Evolutionary conservation across 1,140 invertebrate genomes (phyloP), one percentile per base, ranked within the genome.

Genomic region (Megalopta genalis): DNA sequence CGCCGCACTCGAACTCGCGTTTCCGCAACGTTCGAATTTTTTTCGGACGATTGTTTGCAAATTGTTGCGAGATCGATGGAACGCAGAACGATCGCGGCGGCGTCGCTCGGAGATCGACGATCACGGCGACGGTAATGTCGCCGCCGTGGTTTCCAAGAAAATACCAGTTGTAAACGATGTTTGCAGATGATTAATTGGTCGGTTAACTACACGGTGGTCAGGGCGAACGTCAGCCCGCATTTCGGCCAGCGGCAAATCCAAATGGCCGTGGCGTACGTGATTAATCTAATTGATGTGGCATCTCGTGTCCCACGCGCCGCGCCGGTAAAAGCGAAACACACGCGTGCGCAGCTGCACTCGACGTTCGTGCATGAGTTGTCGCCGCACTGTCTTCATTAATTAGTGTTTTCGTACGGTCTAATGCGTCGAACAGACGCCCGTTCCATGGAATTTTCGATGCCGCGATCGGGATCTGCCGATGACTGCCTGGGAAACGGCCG

Each of bases 211-310:
- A 63, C 42, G 68, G 21, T 71, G 76, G 68, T 21, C 46, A 3
- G 80, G 74, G 49, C 62, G 65, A 68, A 66, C 54, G 72, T 67
- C 64, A 46, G 66, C 32, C 42, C 54, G 60, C 62, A 59, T 66
- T 86, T 79, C 73, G 46, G 62, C 42, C 52, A 64, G 10, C 69
- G 52, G 64, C n/a, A 72, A 77, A 83, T 81, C 77, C 72, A 82
- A 85, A 83, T 78, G 71, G 27, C 73, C 82, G 75, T 86, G 85
- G 76, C 81, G 83, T 82, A 67, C 64, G 81, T 84, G 86, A 89
- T 89, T 89, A 89, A 88, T 88, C 75, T 88, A 88, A 89, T 89
- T 88, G 87, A 88, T 80, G 81, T 76, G 80, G 64, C 78, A 62
- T 81, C 80, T 82, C 83, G 69, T 87, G 86, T 81, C 78, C 64